Evolutionary conservation across 2,888 invertebrate genomes (phyloP).

Genomic region (Agrenia bidenticulata): DNA sequence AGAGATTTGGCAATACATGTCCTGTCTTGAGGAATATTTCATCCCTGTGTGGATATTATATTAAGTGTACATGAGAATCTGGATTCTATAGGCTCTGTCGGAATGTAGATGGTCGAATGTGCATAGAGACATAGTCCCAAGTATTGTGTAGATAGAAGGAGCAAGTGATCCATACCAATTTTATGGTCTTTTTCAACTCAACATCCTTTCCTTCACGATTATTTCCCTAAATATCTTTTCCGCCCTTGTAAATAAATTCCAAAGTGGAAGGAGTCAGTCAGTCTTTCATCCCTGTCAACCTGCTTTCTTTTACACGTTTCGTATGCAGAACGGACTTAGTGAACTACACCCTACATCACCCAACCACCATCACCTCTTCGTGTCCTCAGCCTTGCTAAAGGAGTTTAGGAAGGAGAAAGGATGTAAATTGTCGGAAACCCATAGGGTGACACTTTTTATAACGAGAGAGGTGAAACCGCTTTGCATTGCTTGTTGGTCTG

Average conservation of each 20-base stretch:
- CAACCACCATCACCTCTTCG: too few relatives aligned
- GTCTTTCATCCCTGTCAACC: constrained; percentile 6
- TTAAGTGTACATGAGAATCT: too few relatives aligned
- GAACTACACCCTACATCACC: too few relatives aligned
- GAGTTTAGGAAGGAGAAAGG: too few relatives aligned
- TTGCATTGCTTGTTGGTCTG: too few relatives aligned
- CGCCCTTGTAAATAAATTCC: constrained; percentile 4
- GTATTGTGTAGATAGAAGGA: not conserved
- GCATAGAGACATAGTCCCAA: not conserved
- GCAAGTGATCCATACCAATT: constrained; percentile 34
- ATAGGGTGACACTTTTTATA: too few relatives aligned
- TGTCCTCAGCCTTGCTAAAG: too few relatives aligned
- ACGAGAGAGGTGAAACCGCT: too few relatives aligned
- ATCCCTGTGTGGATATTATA: constrained; percentile 13
- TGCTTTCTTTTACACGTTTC: not conserved
- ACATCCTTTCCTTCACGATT: constrained; percentile 15
- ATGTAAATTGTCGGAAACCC: too few relatives aligned
- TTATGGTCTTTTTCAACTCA: constrained; percentile 13
- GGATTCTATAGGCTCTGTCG: too few relatives aligned
- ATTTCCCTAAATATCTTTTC: constrained; percentile 5
- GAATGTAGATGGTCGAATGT: not conserved
- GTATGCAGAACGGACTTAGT: too few relatives aligned
- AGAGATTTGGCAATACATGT: too few relatives aligned
- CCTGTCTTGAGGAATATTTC: constrained; percentile 28
- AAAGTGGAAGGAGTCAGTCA: constrained; percentile 5